phyloP scores from a whole-genome alignment of 2,888 invertebrate genomes.

The Drosophila suboccidentalis region DNA sequence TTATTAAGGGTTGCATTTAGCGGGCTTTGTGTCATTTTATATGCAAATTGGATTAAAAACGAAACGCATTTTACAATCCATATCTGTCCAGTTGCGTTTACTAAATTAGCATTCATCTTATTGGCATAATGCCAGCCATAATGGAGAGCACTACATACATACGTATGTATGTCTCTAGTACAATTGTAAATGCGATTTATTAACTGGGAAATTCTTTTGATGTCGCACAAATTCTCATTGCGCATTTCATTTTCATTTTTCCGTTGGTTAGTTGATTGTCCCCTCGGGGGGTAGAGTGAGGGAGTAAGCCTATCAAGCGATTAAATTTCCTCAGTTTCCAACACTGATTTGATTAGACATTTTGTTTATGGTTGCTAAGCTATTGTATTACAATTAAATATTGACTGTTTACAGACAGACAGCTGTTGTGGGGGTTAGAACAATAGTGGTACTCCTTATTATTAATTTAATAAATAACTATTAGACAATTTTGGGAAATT shows the following conservation, averaged over 20 bases:
- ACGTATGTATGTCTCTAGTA: slow-evolving; percentile 10
- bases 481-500: not conserved
- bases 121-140: slow-evolving; percentile 74
- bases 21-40: slow-evolving; percentile 81
- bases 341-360: slow-evolving; percentile 66
- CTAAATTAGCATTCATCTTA: slow-evolving; percentile 74
- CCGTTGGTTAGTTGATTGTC: slow-evolving; percentile 18
- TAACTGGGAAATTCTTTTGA: slow-evolving; percentile 80
- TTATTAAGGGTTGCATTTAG: slow-evolving; percentile 83
- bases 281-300: slow-evolving; percentile 13
- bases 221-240: slow-evolving; percentile 68
- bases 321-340: slow-evolving; percentile 58
- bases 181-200: slow-evolving; percentile 69
- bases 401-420: slow-evolving; percentile 5
- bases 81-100: slow-evolving; percentile 55
- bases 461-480: not conserved
- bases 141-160: slow-evolving; percentile 19
- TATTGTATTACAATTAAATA: slow-evolving; percentile 58
- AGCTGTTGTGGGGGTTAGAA: not conserved
- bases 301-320: slow-evolving; percentile 70
- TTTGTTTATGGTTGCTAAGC: slow-evolving; percentile 70
- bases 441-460: not conserved
- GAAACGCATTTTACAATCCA: slow-evolving; percentile 66
- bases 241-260: slow-evolving; percentile 61
- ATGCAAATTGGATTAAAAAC: slow-evolving; percentile 82